A percentile compares a stretch with the other conserved stretches of the same genome.
phyloP scores from a whole-genome alignment of 2,888 invertebrate species.

The Notodonta dromedarius region DNA sequence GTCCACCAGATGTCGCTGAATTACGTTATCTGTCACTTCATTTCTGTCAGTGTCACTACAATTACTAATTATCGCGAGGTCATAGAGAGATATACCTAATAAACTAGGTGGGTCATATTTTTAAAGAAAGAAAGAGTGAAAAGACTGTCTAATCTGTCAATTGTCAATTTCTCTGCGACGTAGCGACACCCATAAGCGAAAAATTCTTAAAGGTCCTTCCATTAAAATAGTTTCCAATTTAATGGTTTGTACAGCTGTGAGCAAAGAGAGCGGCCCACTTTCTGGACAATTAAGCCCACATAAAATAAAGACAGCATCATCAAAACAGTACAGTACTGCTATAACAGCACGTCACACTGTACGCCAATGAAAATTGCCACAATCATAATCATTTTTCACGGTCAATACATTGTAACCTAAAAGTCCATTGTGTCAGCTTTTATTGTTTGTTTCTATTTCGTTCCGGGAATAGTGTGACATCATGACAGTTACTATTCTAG shows the following conservation, averaged over 20 bases:
- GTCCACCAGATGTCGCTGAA: no score
- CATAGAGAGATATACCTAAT: no score
- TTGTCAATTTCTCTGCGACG: no score
- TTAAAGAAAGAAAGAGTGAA: no score
- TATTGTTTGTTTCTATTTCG: constrained; percentile 13
- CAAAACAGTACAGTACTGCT: constrained; percentile 42
- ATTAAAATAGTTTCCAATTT: constrained; percentile 10
- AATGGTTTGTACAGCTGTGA: constrained; percentile 14
- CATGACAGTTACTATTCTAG: not conserved
- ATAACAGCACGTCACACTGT: constrained; percentile 52
- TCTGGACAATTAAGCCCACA: constrained; percentile 38
- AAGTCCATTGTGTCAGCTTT: constrained; percentile 25
- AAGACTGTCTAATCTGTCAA: no score
- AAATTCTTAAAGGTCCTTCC: no score
- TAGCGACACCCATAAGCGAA: no score
- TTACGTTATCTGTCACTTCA: no score
- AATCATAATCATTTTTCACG: constrained; percentile 45
- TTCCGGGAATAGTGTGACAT: not conserved
- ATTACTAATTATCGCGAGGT: no score
- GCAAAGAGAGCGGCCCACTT: constrained; percentile 24
- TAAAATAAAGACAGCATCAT: constrained; percentile 34
- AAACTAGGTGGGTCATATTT: no score
- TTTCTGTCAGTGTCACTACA: no score
- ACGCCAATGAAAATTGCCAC: constrained; percentile 47
- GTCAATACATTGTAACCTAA: constrained; percentile 31